Evolutionary conservation across 2,113 vertebrate genomes (phyloP).

Genomic region (Lethenteron reissneri): DNA sequence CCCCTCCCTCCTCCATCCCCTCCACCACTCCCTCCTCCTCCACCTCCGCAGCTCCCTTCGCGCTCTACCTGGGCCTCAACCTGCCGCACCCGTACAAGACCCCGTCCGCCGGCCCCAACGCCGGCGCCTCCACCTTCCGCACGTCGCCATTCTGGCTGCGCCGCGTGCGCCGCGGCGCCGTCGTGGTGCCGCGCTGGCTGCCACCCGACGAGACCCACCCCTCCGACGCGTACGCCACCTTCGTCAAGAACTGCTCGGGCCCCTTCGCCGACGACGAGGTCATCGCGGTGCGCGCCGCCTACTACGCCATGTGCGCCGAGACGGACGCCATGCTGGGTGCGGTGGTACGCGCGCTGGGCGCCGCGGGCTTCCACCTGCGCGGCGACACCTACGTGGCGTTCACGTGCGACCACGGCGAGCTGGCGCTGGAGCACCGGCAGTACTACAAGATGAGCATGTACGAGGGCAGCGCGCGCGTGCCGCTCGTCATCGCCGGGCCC

Average conservation of each 20-base stretch:
- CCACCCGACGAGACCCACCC: conserved; percentile 54
- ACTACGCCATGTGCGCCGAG: conserved; percentile 95
- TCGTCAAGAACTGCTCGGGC: conserved; percentile 80
- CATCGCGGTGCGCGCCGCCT: conserved; percentile 49
- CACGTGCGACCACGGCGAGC: conserved; percentile 69
- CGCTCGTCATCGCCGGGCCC: conserved; percentile 59
- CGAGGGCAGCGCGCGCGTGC: conserved; percentile 68
- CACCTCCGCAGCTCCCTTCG: conserved; percentile 33
- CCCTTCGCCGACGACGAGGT: conserved; percentile 55
- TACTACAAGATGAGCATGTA: conserved; percentile 99
- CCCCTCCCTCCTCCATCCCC: too few species aligned
- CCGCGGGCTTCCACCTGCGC: conserved; percentile 26
- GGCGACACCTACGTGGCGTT: conserved; percentile 52
- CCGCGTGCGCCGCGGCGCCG: conserved; percentile 40
- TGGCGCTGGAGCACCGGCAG: conserved; percentile 90
- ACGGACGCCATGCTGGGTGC: conserved; percentile 82
- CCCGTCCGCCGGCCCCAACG: conserved; percentile 45
- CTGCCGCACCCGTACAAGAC: conserved; percentile 75
- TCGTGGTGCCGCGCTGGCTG: conserved; percentile 60
- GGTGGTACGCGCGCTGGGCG: conserved; percentile 40
- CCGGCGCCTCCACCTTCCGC: conserved; percentile 67
- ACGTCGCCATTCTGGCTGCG: conserved; percentile 72
- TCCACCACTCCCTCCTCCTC: too few species aligned
- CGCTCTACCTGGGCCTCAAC: conserved; percentile 74
- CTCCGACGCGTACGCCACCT: conserved; percentile 70